Evolutionary conservation across 2,888 invertebrate species (phyloP).

Genomic region (Drosophila prostipennis): DNA sequence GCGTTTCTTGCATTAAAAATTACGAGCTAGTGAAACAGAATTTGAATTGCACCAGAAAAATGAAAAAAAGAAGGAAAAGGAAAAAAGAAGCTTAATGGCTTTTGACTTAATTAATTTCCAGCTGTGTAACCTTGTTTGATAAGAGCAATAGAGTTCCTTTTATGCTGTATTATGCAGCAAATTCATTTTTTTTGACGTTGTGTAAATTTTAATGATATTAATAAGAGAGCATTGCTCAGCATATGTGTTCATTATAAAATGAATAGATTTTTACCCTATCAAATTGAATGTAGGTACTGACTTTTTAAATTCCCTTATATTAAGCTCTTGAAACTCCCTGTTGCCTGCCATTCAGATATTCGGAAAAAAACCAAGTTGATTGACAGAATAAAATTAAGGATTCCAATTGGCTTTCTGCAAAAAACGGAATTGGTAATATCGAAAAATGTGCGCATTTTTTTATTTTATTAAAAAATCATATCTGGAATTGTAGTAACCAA

Average conservation of each 20-base stretch:
- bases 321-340: not conserved
- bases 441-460: not conserved
- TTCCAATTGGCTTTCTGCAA: not conserved
- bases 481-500: not conserved
- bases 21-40: not conserved
- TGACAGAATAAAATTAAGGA: conserved; percentile 1
- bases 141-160: not conserved
- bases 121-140: not conserved
- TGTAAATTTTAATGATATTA: not conserved
- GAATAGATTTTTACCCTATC: not conserved
- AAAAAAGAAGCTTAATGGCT: conserved; percentile 10
- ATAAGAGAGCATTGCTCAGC: no score
- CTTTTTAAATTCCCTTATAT: not conserved
- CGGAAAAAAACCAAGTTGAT: not conserved
- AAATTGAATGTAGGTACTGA: not conserved
- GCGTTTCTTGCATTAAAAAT: conserved; percentile 1
- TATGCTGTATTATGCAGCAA: not conserved
- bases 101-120: conserved; percentile 33
- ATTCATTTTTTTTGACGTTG: not conserved
- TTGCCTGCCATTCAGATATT: not conserved
- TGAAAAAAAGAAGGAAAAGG: not conserved
- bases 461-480: not conserved
- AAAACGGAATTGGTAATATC: not conserved
- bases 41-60: conserved; percentile 18
- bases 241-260: not conserved